Evolutionary conservation across 2,888 invertebrate genomes (phyloP).

Genomic region (Thymelicus acteon): DNA sequence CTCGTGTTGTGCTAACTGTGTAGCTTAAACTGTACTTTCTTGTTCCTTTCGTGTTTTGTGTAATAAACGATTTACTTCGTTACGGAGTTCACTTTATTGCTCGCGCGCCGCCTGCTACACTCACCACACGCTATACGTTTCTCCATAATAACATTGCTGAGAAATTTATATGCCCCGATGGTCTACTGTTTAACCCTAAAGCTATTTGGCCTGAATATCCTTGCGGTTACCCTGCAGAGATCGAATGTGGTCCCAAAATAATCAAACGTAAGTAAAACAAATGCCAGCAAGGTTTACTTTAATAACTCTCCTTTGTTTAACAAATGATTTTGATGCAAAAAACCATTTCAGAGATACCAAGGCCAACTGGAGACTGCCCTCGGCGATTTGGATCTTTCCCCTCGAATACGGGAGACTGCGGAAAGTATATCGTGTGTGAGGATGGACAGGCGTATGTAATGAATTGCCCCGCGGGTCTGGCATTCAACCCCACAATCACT

Average conservation of each 20-base stretch:
- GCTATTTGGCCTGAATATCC: conserved; percentile 87
- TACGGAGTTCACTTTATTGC: too few species aligned
- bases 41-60: too few species aligned
- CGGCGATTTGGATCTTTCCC: conserved; percentile 58
- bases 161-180: conserved; percentile 91
- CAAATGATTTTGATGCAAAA: neutral
- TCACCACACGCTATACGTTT: too few species aligned
- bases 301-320: neutral
- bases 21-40: too few species aligned
- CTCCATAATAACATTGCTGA: conserved; percentile 52
- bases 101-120: too few species aligned
- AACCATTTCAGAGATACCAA: conserved; percentile 42
- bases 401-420: conserved; percentile 57
- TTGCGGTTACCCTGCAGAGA: conserved; percentile 92
- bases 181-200: conserved; percentile 89
- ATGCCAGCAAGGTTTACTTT: neutral
- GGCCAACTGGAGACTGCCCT: conserved; percentile 47
- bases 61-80: too few species aligned
- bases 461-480: conserved; percentile 65
- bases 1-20: too few species aligned
- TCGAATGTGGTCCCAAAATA: conserved; percentile 87
- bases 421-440: conserved; percentile 62
- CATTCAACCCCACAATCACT: conserved; percentile 54
- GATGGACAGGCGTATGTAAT: conserved; percentile 59
- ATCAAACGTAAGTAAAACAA: conserved; percentile 32